Percentiles rank a stretch among this genome's conserved stretches.
These are phyloP conservation scores for Sula dactylatra DNA, from an alignment of 2,113 vertebrate genomes.

Conservation along the genomic window DNA sequence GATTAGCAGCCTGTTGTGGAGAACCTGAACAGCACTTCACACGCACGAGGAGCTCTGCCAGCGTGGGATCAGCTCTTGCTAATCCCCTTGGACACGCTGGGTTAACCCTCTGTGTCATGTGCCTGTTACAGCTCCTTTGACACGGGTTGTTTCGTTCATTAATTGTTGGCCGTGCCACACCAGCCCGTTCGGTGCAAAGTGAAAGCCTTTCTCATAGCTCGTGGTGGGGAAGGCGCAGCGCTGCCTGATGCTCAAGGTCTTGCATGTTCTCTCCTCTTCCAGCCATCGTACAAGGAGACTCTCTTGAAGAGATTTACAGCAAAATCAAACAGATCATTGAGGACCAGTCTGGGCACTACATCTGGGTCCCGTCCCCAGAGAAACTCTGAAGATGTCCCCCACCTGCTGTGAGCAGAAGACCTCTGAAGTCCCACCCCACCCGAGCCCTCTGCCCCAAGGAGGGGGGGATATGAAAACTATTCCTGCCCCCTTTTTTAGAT, in stretches of 20 bases:
- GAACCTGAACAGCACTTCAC: background rate
- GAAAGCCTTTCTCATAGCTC: background rate
- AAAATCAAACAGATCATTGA: slow-evolving; percentile 99
- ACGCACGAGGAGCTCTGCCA: background rate
- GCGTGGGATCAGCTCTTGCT: background rate
- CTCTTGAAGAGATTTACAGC: slow-evolving; percentile 99
- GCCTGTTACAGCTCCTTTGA: background rate
- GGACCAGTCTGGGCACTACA: slow-evolving; percentile 99
- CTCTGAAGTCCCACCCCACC: slow-evolving; percentile 73
- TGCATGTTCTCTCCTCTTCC: slow-evolving; percentile 25
- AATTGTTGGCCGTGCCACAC: background rate
- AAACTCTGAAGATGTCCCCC: slow-evolving; percentile 90
- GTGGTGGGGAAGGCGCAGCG: background rate
- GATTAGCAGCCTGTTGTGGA: background rate
- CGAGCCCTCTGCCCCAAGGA: slow-evolving; percentile 71
- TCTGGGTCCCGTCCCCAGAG: slow-evolving; percentile 98
- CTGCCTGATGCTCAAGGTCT: slow-evolving; percentile 1
- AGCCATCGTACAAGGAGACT: slow-evolving; percentile 99
- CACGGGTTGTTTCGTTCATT: accelerated
- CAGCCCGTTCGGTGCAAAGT: background rate
- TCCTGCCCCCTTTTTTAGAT: slow-evolving; percentile 91
- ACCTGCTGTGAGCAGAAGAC: slow-evolving; percentile 78
- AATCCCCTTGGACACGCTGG: background rate
- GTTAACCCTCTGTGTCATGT: background rate
- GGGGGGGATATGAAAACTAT: slow-evolving; percentile 71